phyloP scores from a whole-genome alignment of 2,113 vertebrate species.

The Trogon surrucura region DNA sequence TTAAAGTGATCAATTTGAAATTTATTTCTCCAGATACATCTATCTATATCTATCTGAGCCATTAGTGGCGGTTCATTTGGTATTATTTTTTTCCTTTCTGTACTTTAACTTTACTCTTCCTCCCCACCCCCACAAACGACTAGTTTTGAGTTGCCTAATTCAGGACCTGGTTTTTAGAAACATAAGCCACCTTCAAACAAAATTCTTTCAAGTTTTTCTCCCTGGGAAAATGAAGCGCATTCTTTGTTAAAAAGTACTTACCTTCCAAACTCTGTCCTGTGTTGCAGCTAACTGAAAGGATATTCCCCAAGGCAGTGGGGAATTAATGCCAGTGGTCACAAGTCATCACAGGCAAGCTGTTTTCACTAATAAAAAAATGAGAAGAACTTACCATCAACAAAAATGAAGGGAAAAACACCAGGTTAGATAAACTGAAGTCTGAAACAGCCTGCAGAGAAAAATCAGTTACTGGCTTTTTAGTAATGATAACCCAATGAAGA shows the following conservation, averaged over 20 bases:
- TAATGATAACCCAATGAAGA: not conserved
- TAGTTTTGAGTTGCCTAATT: not conserved
- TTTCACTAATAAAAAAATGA: not conserved
- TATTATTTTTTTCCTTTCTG: not conserved
- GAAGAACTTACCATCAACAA: not conserved
- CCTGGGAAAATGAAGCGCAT: not conserved
- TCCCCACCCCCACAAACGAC: accelerated
- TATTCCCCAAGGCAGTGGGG: not conserved
- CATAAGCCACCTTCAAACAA: not conserved
- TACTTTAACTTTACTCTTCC: not conserved
- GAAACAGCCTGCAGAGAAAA: not conserved
- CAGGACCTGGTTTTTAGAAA: not conserved
- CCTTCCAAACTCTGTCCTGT: not conserved
- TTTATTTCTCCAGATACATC: not conserved
- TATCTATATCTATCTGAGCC: not conserved
- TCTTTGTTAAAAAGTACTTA: not conserved
- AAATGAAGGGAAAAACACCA: not conserved
- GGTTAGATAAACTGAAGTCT: not conserved
- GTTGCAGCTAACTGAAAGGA: not conserved
- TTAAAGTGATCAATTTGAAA: not conserved
- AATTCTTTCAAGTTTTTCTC: not conserved
- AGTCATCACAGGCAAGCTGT: not conserved
- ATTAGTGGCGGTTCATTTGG: not conserved
- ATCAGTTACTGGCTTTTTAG: not conserved
- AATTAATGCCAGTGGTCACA: not conserved